Evolutionary conservation across 2,113 vertebrate species (phyloP).

Genomic region (Macrotis lagotis): DNA sequence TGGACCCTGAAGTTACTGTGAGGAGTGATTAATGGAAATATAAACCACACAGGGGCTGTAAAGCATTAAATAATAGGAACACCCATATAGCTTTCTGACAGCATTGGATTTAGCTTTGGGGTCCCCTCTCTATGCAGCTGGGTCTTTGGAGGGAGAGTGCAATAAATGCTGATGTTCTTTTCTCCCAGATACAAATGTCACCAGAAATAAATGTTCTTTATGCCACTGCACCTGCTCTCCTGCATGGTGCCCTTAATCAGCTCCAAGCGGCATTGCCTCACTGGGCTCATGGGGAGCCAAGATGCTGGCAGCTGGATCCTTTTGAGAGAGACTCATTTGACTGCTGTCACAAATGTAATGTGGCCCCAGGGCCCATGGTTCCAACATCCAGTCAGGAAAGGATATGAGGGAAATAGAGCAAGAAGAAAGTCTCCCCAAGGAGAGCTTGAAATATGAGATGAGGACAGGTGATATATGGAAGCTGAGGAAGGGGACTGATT

Average conservation of each 20-base stretch:
- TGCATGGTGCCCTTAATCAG: background rate
- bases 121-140: background rate
- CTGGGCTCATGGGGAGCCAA: background rate
- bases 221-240: background rate
- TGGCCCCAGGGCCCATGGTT: background rate
- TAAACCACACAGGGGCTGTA: background rate
- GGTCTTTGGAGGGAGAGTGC: background rate
- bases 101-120: background rate
- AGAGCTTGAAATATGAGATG: background rate
- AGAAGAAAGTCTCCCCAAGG: background rate
- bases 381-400: background rate
- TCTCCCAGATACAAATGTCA: background rate
- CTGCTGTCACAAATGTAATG: background rate
- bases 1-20: background rate
- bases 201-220: background rate
- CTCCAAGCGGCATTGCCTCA: background rate
- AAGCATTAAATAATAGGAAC: background rate
- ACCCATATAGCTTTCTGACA: background rate
- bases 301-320: background rate
- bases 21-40: background rate
- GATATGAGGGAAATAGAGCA: background rate
- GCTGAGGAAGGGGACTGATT: background rate
- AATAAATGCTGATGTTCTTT: background rate
- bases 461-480: background rate
- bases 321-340: background rate